phyloP scores from a whole-genome alignment of 2,888 invertebrate species.

The Cyrtodaria siliqua region DNA sequence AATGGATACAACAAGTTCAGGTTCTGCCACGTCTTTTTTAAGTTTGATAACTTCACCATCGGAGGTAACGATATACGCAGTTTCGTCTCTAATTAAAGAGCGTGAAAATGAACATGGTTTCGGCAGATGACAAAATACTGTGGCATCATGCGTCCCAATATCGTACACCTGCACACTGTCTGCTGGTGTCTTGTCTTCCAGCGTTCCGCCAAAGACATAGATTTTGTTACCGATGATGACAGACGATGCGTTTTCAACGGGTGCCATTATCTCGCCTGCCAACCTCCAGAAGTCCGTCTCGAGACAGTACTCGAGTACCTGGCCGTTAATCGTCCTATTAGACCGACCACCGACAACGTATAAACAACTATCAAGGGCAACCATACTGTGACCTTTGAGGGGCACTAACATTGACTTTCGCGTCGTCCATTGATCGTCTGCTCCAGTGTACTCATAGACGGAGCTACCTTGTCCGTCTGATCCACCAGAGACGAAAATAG shows the following conservation, averaged over 20 bases:
- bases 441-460: conserved; percentile 8
- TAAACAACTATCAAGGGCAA: conserved; percentile 25
- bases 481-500: conserved; percentile 7
- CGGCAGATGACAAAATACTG: conserved; percentile 34
- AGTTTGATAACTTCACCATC: conserved; percentile 37
- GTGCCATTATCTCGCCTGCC: conserved; percentile 41
- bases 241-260: conserved; percentile 45
- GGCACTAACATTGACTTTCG: conserved; percentile 5
- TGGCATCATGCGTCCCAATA: conserved; percentile 15
- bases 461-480: too few relatives aligned
- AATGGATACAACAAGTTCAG: conserved; percentile 15
- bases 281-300: conserved; percentile 31
- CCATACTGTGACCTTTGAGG: conserved; percentile 34
- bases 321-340: conserved; percentile 14
- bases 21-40: background rate
- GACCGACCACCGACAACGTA: conserved; percentile 34
- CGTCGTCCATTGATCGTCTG: background rate
- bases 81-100: conserved; percentile 20
- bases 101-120: conserved; percentile 38
- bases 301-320: conserved; percentile 31
- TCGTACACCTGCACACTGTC: conserved; percentile 47
- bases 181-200: conserved; percentile 13
- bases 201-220: conserved; percentile 43
- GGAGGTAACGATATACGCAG: conserved; percentile 35
- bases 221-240: conserved; percentile 30